Evolutionary conservation across 2,113 vertebrate genomes (phyloP).

Genomic region (Hypocryptadius cinnamomeus): DNA sequence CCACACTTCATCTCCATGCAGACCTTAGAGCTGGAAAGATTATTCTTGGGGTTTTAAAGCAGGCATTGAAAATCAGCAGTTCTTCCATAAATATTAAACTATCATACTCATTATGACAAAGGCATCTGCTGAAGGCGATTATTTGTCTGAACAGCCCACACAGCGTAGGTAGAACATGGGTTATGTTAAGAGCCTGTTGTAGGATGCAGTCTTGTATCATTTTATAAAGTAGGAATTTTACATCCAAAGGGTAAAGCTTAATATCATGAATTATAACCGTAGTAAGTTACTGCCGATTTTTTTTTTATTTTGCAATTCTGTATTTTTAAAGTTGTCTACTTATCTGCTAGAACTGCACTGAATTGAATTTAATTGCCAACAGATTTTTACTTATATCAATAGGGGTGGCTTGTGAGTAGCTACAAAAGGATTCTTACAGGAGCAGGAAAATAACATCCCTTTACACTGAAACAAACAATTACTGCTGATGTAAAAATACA

Average conservation of each 20-base stretch:
- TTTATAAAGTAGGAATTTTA: conserved; percentile 9
- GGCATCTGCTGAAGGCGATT: conserved; percentile 58
- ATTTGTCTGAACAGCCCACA: conserved; percentile 57
- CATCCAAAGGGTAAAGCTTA: conserved; percentile 13
- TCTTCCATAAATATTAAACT: conserved; percentile 56
- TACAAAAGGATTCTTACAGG: conserved; percentile 9
- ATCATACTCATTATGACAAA: conserved; percentile 57
- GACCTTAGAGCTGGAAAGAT: background rate
- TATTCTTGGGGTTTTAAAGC: conserved; percentile 14
- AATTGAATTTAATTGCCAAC: conserved; percentile 33
- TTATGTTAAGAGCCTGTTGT: conserved; percentile 53
- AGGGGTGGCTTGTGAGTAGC: conserved; percentile 10
- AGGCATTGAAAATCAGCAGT: conserved; percentile 40
- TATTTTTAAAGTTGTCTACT: background rate
- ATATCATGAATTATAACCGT: background rate
- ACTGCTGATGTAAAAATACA: background rate
- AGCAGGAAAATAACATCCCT: background rate
- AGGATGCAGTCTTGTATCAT: conserved; percentile 30
- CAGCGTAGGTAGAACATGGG: conserved; percentile 51
- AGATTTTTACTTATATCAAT: conserved; percentile 22
- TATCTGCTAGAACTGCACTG: background rate
- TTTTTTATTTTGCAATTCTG: background rate
- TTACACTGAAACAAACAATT: conserved; percentile 32
- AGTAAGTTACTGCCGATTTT: background rate
- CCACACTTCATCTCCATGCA: background rate